phyloP scores from a whole-genome alignment of 2,797 vertebrate genomes.

The Capromys pilorides region DNA sequence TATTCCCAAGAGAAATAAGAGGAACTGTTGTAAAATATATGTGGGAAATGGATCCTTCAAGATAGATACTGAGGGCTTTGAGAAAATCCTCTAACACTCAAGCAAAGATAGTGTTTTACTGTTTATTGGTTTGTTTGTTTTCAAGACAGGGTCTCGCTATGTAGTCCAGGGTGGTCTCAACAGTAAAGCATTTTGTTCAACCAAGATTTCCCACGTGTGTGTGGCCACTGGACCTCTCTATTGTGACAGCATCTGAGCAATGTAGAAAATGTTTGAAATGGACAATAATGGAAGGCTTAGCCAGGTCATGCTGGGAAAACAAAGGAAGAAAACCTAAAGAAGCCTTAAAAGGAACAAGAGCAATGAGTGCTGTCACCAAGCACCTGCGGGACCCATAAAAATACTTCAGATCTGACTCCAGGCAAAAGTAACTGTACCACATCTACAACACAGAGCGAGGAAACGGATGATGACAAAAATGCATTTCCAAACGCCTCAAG shows the following conservation, averaged over 20 bases:
- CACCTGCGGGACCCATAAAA: neutral
- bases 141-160: neutral
- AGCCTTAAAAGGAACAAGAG: neutral
- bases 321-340: conserved; percentile 34
- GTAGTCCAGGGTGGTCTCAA: neutral
- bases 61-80: neutral
- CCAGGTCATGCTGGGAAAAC: conserved; percentile 19
- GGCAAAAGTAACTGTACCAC: neutral
- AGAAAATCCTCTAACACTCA: conserved; percentile 26
- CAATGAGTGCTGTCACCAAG: neutral
- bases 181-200: neutral
- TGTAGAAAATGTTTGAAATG: neutral
- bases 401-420: neutral
- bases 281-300: neutral
- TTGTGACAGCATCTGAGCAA: neutral
- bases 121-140: neutral
- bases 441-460: neutral
- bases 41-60: neutral
- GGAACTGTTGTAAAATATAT: neutral
- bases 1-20: neutral
- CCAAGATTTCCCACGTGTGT: neutral
- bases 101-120: neutral
- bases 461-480: neutral
- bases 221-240: neutral
- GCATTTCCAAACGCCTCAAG: neutral